Evolutionary conservation across 2,113 vertebrate genomes (phyloP), one percentile per base, ranked within the genome.

Genomic region (Carettochelys insculpta): DNA sequence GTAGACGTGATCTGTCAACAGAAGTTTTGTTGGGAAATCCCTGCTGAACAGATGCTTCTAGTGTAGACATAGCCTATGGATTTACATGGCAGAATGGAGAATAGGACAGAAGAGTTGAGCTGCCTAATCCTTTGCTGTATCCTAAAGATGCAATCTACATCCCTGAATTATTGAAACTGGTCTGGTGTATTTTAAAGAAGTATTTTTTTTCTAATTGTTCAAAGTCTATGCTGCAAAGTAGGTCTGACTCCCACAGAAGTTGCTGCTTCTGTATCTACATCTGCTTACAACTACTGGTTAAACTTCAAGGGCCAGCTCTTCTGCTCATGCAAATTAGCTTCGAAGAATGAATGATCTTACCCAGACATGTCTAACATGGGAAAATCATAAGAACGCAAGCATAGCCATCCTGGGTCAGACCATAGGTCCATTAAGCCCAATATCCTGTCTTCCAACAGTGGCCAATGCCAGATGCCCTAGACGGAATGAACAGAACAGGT

Each of bases 361-460:
- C 3, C 2, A 11, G 3, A 1, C 2, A 34, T 83, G 17, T 47
- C 82, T 20, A 61, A 45, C 0, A 0, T 9, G 11, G 43, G 53
- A 47, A 5, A 77, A 82, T n/a, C n/a, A n/a, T n/a, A n/a, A n/a
- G n/a, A n/a, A n/a, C n/a, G n/a, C n/a, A n/a, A n/a, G n/a, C n/a
- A n/a, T n/a, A n/a, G n/a, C n/a, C n/a, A n/a, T n/a, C n/a, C n/a
- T n/a, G n/a, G n/a, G n/a, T n/a, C n/a, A n/a, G n/a, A n/a, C n/a
- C n/a, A n/a, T n/a, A n/a, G n/a, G n/a, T n/a, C n/a, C n/a, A n/a
- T n/a, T n/a, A n/a, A n/a, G n/a, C n/a, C n/a, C n/a, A n/a, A n/a
- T n/a, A n/a, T n/a, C n/a, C n/a, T n/a, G n/a, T n/a, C n/a, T n/a
- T n/a, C n/a, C n/a, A n/a, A n/a, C n/a, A n/a, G n/a, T n/a, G n/a